These are phyloP conservation scores for Sciaenops ocellatus DNA, from an alignment of 2,797 vertebrate species.

Conservation along the genomic window DNA sequence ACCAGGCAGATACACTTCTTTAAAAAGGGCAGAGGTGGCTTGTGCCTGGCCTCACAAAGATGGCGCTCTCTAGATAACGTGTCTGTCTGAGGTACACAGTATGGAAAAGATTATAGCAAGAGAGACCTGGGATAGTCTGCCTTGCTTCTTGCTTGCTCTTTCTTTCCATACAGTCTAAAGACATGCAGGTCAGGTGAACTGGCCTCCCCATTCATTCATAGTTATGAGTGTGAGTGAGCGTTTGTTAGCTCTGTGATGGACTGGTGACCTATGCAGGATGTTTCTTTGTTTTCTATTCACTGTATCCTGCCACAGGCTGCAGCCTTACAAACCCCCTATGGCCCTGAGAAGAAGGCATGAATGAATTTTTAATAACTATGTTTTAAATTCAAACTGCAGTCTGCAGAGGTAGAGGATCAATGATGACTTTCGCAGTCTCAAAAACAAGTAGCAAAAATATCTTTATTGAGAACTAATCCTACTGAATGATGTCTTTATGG, in stretches of 20 bases:
- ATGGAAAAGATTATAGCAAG: slow-evolving; percentile 1
- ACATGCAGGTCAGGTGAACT: slow-evolving; percentile 15
- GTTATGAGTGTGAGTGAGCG: slow-evolving; percentile 15
- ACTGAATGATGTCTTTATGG: neutral
- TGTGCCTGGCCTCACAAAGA: neutral
- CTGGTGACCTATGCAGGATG: slow-evolving; percentile 10
- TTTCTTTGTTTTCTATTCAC: slow-evolving; percentile 20
- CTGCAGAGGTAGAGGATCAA: slow-evolving; percentile 36
- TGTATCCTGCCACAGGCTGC: neutral
- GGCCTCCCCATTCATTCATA: slow-evolving; percentile 11
- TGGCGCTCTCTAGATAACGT: neutral
- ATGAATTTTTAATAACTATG: slow-evolving; percentile 53
- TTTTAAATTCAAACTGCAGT: slow-evolving; percentile 57
- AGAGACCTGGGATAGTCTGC: neutral
- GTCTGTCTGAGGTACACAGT: neutral
- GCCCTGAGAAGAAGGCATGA: slow-evolving; percentile 37
- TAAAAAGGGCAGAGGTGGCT: neutral
- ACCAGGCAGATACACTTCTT: neutral
- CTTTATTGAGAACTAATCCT: neutral
- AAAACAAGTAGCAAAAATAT: neutral
- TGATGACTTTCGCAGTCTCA: slow-evolving; percentile 15
- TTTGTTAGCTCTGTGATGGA: slow-evolving; percentile 27
- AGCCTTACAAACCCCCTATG: slow-evolving; percentile 12
- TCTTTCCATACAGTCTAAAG: slow-evolving; percentile 10
- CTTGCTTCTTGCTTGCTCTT: no score